A percentile compares a stretch with the other conserved stretches of the same genome.
Conservation (phyloP, 2,888 invertebrate genomes). For the Erebia aethiops region DNA sequence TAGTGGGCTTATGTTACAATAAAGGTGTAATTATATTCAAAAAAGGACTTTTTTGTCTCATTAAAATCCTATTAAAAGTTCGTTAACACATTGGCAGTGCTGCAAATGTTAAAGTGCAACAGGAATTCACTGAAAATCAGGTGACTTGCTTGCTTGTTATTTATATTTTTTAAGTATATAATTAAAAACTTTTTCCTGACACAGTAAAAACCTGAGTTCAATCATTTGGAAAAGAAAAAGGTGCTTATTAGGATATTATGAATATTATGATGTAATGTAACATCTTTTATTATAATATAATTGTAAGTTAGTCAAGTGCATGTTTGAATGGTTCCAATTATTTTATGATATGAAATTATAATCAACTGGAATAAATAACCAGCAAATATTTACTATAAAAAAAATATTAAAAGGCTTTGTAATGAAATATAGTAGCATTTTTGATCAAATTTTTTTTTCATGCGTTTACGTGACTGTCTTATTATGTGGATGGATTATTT, state of each 20-base stretch:
- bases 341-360: constrained; percentile 49
- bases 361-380: constrained; percentile 66
- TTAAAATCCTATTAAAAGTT: neutral
- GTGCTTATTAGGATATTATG: constrained; percentile 51
- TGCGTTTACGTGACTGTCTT: constrained; percentile 75
- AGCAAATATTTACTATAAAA: constrained; percentile 78
- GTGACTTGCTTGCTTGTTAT: too few species aligned
- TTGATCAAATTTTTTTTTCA: constrained; percentile 78
- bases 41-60: constrained; percentile 5
- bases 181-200: constrained; percentile 26
- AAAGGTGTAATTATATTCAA: constrained; percentile 9
- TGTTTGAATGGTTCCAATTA: constrained; percentile 66
- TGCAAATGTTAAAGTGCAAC: too few species aligned
- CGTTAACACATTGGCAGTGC: too few species aligned
- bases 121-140: too few species aligned
- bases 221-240: constrained; percentile 41
- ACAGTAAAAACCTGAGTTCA: constrained; percentile 13
- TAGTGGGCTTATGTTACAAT: constrained; percentile 17
- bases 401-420: constrained; percentile 74
- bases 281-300: constrained; percentile 25
- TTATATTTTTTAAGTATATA: too few species aligned
- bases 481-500: neutral
- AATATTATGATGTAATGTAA: constrained; percentile 41
- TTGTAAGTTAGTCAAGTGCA: constrained; percentile 56
- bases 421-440: constrained; percentile 76